Evolutionary conservation across 2,888 invertebrate species (phyloP), one percentile per base, ranked within the genome.

Genomic region (Drosophila lutescens): DNA sequence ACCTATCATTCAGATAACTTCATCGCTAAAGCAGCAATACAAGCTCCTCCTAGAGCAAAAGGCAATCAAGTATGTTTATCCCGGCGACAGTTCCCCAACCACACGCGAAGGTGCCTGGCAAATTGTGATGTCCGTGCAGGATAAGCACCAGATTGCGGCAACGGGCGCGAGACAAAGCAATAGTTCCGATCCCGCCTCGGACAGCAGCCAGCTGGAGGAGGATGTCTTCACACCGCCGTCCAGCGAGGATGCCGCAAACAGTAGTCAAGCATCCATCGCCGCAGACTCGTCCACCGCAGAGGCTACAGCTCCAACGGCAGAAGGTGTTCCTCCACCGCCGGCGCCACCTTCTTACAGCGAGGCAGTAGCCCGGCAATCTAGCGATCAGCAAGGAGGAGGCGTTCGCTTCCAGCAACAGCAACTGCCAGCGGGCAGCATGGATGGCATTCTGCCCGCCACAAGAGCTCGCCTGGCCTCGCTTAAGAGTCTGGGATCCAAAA

Each of bases 21-120:
- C 94, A 60, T 93, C 94, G 38, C 94, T 95, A 76, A 95, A 95
- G 40, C 95, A 95, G 74, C 97, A 98, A 89, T 97, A 96, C 95
- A 95, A 96, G 78, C 92, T 98, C 65, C 92, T 97, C 34, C 92
- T 98, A 59, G 97, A 98, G 90, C 96, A 97, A 88, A 94, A 95
- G 78, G 94, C 95, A 2, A 94, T 94, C 76, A 95, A 95, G 56
- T 96, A 96, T 89, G 94, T 95, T 55, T 97, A 96, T 94, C 94
- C 95, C 0, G 91, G 91, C 0, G 92, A 92, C 56, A 89, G 89
- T 53, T 92, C 92, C 9, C 91, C 92, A 9, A 85, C 89, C 4
- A 85, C 78, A 10, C 88, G 90, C 6, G 91, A 90, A 49, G 89
- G 74, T 5, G 91, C 91, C 44, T 92, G 92, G 92, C 92, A 92